Evolutionary conservation across 1,140 invertebrate species (phyloP), one percentile per base, ranked within the genome.

Genomic region (Lepidurus arcticus): DNA sequence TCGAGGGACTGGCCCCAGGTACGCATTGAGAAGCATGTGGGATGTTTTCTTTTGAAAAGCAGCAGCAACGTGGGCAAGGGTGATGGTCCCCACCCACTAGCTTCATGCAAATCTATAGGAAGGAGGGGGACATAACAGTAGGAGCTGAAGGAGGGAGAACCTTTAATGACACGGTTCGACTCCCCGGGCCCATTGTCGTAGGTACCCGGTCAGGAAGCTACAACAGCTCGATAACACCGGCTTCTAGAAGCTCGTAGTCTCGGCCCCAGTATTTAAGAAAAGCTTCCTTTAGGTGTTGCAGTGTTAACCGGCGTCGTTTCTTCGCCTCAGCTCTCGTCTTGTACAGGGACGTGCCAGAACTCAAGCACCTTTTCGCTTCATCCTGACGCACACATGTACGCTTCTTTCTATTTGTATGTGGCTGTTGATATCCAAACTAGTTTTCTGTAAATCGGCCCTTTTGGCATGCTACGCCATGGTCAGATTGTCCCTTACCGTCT

Each of bases 101-200:
- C 45, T 16, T 21, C 13, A 9, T n/a, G 53, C 16, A 16, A 21
- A 21, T 21, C 16, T 21, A 13, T 16, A 13, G 53, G 6, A 47
- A 47, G 45, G 53, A 65, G 53, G 53, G 53, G 53, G 7, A 9
- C 53, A 21, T 9, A 65, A 21, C 8, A 11, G 53, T 65, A 9
- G n/a, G 53, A 65, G 21, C 8, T 13, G 53, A 65, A 65, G 13
- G 53, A 65, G 53, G 53, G 53, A 21, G 8, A 34, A 34, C 53
- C 6, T 21, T 47, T 65, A 65, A 65, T 65, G 53, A 65, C 53
- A 65, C 13, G 53, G 53, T 65, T 65, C 53, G 53, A 65, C 53
- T 65, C 53, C 53, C 53, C 53, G 53, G n/a, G n/a, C 53, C 53
- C 13, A 65, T 65, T 65, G 53, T 65, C 53, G 53, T 65, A 65